Evolutionary conservation across 2,888 invertebrate species (phyloP).

Genomic region (Dynastes hyllus): DNA sequence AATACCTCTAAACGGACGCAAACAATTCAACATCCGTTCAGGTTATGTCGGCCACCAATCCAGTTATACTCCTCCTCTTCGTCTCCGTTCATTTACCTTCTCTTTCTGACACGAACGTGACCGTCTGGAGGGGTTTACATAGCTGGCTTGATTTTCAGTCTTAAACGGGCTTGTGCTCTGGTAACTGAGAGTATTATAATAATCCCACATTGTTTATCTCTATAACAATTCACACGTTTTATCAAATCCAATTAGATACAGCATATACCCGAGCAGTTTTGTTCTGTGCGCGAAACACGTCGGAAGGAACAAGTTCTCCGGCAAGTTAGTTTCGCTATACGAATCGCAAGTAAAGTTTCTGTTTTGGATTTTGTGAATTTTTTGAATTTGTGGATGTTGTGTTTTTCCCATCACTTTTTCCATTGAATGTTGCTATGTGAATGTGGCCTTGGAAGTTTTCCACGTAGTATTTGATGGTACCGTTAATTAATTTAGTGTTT

Average conservation of each 20-base stretch:
- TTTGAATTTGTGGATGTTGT: constrained; percentile 39
- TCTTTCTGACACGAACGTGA: constrained; percentile 33
- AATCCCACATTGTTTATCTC: constrained; percentile 31
- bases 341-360: constrained; percentile 38
- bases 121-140: constrained; percentile 46
- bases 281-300: constrained; percentile 23
- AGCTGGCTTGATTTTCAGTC: constrained; percentile 45
- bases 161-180: constrained; percentile 38
- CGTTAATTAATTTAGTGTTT: constrained; percentile 12
- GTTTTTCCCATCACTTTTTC: constrained; percentile 36
- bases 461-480: constrained; percentile 45
- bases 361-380: constrained; percentile 39
- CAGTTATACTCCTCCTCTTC: constrained; percentile 43
- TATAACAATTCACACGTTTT: constrained; percentile 23
- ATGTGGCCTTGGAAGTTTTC: constrained; percentile 46
- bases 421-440: constrained; percentile 43
- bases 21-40: constrained; percentile 51
- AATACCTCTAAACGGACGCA: constrained; percentile 42
- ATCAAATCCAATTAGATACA: constrained; percentile 16
- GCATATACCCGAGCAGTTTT: constrained; percentile 2
- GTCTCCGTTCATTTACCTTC: constrained; percentile 36
- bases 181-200: constrained; percentile 36
- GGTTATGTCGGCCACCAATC: constrained; percentile 50
- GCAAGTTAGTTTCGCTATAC: background rate
- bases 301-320: background rate